Percentiles rank a stretch among this genome's conserved stretches.
Evolutionary conservation across 2,113 vertebrate species (phyloP).

Genomic region (Bothrops jararaca): DNA sequence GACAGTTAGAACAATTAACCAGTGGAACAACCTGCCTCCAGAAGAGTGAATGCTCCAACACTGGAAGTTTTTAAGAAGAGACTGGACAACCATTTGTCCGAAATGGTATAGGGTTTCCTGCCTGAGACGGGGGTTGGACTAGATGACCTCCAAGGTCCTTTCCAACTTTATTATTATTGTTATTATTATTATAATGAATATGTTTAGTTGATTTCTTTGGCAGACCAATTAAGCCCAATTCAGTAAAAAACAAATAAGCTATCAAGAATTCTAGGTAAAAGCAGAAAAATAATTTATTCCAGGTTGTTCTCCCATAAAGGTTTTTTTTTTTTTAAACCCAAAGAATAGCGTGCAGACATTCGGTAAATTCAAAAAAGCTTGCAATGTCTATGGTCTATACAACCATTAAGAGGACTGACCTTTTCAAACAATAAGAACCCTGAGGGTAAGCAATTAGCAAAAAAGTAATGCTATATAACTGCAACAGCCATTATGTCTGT

Average conservation of each 20-base stretch:
- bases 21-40: too few species aligned
- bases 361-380: not conserved
- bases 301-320: not conserved
- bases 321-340: not conserved
- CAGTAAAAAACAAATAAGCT: not conserved
- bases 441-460: not conserved
- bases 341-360: not conserved
- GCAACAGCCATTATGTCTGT: not conserved
- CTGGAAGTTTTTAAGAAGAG: too few species aligned
- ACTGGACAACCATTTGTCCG: too few species aligned
- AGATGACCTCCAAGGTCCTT: too few species aligned
- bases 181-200: not conserved
- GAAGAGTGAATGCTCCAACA: too few species aligned
- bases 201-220: not conserved
- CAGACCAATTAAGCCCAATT: not conserved
- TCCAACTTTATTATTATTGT: too few species aligned
- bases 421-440: not conserved
- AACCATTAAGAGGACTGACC: not conserved
- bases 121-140: too few species aligned
- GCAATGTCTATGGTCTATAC: not conserved
- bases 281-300: not conserved
- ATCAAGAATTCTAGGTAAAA: not conserved
- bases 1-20: too few species aligned
- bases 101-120: too few species aligned
- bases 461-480: slow-evolving; percentile 4